Percentiles rank a stretch among this genome's conserved stretches.
These are phyloP conservation scores for Ashinkailepas kermadecensis DNA, from an alignment of 2,888 invertebrate species.

Conservation along the genomic window DNA sequence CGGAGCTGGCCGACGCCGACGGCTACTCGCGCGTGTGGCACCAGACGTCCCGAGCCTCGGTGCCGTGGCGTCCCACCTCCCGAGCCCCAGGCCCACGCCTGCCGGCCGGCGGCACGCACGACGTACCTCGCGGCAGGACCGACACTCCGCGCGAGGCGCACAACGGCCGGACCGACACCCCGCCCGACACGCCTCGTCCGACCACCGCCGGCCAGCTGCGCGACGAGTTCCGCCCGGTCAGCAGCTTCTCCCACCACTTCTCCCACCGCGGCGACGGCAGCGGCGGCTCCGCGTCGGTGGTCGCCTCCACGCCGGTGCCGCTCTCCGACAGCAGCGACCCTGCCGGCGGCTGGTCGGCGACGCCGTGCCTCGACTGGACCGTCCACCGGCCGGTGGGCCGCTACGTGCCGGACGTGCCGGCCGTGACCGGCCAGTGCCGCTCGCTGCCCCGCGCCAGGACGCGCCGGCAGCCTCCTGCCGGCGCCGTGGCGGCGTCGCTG, in stretches of 20 bases:
- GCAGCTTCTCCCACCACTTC: neutral
- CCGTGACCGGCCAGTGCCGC: neutral
- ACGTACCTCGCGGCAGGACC: too few species aligned
- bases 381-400: neutral
- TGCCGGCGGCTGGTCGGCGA: neutral
- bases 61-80: too few species aligned
- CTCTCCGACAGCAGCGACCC: neutral
- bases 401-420: neutral
- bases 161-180: too few species aligned
- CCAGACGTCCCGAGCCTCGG: neutral
- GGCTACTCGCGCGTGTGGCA: neutral
- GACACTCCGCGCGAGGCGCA: too few species aligned
- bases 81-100: too few species aligned
- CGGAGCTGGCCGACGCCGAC: conserved; percentile 30
- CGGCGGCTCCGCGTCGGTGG: neutral
- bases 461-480: neutral
- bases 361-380: neutral
- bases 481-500: neutral
- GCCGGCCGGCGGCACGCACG: too few species aligned
- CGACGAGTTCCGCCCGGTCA: conserved; percentile 14
- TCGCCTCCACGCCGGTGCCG: neutral
- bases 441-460: neutral
- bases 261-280: neutral
- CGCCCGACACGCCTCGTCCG: too few species aligned
- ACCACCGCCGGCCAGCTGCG: neutral